These are phyloP conservation scores for Chromobotia macracanthus DNA, from an alignment of 2,797 vertebrate species.

Conservation along the genomic window DNA sequence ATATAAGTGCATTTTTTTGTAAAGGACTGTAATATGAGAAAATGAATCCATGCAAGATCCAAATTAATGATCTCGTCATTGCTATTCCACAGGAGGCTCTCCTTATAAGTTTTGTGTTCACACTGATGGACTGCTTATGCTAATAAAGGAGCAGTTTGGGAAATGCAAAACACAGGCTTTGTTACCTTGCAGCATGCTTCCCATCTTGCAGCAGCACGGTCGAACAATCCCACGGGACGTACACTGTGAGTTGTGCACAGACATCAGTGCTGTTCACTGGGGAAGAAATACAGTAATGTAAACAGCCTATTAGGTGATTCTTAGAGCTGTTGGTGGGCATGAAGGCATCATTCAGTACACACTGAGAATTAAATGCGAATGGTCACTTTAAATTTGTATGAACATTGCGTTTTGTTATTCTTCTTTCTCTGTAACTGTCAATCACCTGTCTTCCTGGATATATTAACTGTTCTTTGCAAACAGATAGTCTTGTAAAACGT, in stretches of 20 bases:
- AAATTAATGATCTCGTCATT: not conserved
- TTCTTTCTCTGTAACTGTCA: not conserved
- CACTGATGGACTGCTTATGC: slow-evolving; percentile 25
- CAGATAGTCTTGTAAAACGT: not conserved
- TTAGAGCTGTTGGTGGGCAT: slow-evolving; percentile 11
- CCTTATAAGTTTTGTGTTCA: slow-evolving; percentile 10
- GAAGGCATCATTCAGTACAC: not conserved
- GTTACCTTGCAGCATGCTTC: slow-evolving; percentile 17
- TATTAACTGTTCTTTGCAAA: not conserved
- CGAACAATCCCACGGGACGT: slow-evolving; percentile 26
- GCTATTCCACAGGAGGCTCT: slow-evolving; percentile 3
- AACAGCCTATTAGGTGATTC: slow-evolving; percentile 33
- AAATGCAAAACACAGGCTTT: slow-evolving; percentile 15
- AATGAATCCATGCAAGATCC: not conserved
- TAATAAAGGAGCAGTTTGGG: slow-evolving; percentile 15
- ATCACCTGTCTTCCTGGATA: not conserved
- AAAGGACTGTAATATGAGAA: not conserved
- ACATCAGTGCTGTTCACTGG: slow-evolving; percentile 25
- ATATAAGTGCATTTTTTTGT: not conserved
- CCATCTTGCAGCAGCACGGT: slow-evolving; percentile 10
- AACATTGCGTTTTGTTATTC: not conserved
- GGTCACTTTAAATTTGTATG: slow-evolving; percentile 17
- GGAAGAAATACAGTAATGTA: slow-evolving; percentile 28
- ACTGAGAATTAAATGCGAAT: not conserved
- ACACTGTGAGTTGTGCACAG: slow-evolving; percentile 3